phyloP scores from a whole-genome alignment of 1,140 invertebrate species.

The Aphaenogaster rudis region DNA sequence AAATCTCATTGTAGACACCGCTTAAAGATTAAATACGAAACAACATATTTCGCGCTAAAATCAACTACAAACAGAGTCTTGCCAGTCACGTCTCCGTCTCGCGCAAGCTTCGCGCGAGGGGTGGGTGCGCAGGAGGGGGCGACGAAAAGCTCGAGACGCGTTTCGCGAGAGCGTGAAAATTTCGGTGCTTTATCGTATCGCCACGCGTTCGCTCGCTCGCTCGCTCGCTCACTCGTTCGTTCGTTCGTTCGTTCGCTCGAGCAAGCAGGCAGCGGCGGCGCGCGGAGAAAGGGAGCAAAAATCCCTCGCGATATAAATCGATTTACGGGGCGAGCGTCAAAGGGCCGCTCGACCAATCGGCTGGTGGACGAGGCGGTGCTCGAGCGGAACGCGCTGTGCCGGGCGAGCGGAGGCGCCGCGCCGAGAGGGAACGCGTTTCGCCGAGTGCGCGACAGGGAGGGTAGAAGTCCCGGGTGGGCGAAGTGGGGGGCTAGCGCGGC shows the following conservation, averaged over 20 bases:
- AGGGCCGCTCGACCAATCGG: constrained; percentile 57
- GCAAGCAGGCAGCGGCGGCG: background rate
- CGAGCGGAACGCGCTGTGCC: constrained; percentile 43
- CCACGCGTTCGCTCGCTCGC: background rate
- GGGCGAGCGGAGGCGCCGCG: constrained; percentile 25
- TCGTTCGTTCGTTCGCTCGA: constrained; percentile 13
- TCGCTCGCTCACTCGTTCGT: background rate
- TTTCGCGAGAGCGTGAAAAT: constrained; percentile 70
- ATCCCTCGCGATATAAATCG: constrained; percentile 78
- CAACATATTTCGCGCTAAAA: constrained; percentile 9
- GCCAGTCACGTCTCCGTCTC: background rate
- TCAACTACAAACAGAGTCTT: background rate
- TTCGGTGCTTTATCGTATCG: constrained; percentile 48
- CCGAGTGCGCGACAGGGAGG: constrained; percentile 67
- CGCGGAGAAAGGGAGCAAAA: constrained; percentile 48
- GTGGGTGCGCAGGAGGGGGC: constrained; percentile 5
- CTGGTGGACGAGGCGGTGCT: constrained; percentile 64
- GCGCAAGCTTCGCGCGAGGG: background rate
- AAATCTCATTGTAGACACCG: too few relatives aligned
- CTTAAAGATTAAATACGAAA: constrained; percentile 20
- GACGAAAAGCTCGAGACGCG: constrained; percentile 10
- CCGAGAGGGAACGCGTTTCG: constrained; percentile 34
- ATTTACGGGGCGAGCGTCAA: constrained; percentile 74
- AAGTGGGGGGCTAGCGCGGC: constrained; percentile 66
- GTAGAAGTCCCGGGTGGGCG: constrained; percentile 64